Conservation (phyloP, 1,140 invertebrate genomes). For the Spodoptera litura region DNA sequence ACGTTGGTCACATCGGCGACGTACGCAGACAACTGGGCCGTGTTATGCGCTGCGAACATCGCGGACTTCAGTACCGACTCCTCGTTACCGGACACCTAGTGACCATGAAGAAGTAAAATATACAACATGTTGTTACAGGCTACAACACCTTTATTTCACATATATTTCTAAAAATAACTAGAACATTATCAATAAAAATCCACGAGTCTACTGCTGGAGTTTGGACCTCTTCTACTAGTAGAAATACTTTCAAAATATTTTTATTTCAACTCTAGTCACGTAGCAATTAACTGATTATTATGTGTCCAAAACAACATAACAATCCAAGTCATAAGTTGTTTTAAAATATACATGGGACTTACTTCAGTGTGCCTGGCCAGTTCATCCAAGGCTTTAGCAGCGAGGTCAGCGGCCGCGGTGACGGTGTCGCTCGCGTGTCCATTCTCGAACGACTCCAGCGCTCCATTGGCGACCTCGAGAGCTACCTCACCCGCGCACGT, state of each 20-base stretch:
- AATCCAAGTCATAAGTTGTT: neutral
- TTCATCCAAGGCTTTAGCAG: slow-evolving; percentile 69
- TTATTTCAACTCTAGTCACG: no score
- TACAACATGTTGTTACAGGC: slow-evolving; percentile 5
- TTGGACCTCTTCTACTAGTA: no score
- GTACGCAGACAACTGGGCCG: slow-evolving; percentile 70
- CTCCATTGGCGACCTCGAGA: slow-evolving; percentile 65
- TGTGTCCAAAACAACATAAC: neutral
- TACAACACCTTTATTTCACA: no score
- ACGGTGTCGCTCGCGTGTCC: slow-evolving; percentile 66
- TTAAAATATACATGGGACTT: slow-evolving; percentile 9
- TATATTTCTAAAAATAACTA: no score
- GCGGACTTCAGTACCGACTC: slow-evolving; percentile 68
- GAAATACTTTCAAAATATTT: no score
- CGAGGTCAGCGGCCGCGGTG: slow-evolving; percentile 64
- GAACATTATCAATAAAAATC: no score
- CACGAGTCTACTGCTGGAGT: no score
- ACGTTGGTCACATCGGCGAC: slow-evolving; percentile 70
- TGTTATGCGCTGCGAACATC: slow-evolving; percentile 71
- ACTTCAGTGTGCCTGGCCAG: slow-evolving; percentile 69
- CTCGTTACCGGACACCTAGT: slow-evolving; percentile 73
- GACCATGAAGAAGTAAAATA: no score
- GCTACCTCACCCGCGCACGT: slow-evolving; percentile 68
- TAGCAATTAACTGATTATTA: no score
- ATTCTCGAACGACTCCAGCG: slow-evolving; percentile 66